Base-by-base conservation (phyloP, 2,797 vertebrate species). In the Sarcophilus harrisii region DNA sequence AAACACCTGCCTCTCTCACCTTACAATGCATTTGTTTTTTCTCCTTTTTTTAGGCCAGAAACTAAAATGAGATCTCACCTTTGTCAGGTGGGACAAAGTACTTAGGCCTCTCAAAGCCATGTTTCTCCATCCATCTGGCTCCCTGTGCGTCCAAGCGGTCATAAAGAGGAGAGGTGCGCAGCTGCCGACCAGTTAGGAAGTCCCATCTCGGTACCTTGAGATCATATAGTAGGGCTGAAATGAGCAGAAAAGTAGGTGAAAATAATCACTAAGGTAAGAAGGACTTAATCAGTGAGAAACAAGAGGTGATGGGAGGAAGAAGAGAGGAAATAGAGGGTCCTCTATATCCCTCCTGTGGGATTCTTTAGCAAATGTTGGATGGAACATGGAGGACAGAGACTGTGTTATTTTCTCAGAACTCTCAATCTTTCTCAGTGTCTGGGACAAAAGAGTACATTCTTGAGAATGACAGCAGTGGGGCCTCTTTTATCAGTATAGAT, bases 41-140 rank as follows among this genome's bases (percentile, higher is more conserved):
- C 94, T 30, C 90, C 73, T 49, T 81, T 92, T 90, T n/a, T 66
- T 45, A 93, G 16, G 8, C 32, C 58, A 81, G 38, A 62, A 62
- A 92, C 29, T 62, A 54, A 58, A 91, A 4, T 0, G 0, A 73
- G 29, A 62, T 52, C 98, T 98, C 95, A 99, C 99, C 99, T 97
- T 99, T 99, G 57, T 99, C 99, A 3, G 99, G 99, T 1, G 99
- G 99, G 96, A 99, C 99, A 95, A 99, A 99, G 97, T 99, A 99
- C 97, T 99, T 99, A 58, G 99, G 99, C 94, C 99, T 99, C 98
- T 99, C 99, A 58, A 99, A 99, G 18, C 99, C 99, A 0, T 99
- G 99, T 96, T 99, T 99, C 98, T 99, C 99, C 99, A 99, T 99
- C 99, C 99, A 99, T 60, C 99, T 99, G 1, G 99, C 99, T 55